Evolutionary conservation across 2,113 vertebrate species (phyloP).

Genomic region (Megalops atlanticus): DNA sequence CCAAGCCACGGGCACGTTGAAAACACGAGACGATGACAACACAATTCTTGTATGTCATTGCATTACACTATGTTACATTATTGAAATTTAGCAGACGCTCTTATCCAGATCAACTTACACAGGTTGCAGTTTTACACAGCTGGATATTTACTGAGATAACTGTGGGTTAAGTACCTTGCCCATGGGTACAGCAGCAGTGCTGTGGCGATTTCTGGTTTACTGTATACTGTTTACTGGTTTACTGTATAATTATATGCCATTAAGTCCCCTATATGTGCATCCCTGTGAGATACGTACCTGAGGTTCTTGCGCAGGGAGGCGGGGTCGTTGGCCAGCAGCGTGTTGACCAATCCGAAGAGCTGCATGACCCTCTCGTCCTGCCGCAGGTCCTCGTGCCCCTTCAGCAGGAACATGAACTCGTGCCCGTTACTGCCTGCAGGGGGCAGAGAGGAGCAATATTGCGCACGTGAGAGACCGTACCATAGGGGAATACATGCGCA

Average conservation of each 20-base stretch:
- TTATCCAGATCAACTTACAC: too few relatives aligned
- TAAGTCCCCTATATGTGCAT: too few relatives aligned
- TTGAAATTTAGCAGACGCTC: too few relatives aligned
- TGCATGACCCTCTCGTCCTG: constrained; percentile 99
- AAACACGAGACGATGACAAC: background rate
- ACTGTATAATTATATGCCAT: too few relatives aligned
- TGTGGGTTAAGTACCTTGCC: too few relatives aligned
- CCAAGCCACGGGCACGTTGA: background rate
- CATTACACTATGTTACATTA: too few relatives aligned
- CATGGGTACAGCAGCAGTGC: too few relatives aligned
- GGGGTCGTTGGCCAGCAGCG: constrained; percentile 92
- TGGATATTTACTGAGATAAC: too few relatives aligned
- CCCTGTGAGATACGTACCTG: constrained; percentile 73
- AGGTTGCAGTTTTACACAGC: too few relatives aligned
- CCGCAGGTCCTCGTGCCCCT: constrained; percentile 94
- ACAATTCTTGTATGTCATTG: too few relatives aligned
- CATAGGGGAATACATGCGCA: background rate
- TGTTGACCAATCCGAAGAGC: constrained; percentile 96
- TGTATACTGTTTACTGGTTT: too few relatives aligned
- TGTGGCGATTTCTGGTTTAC: too few relatives aligned
- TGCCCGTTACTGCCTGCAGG: constrained; percentile 93
- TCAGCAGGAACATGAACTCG: constrained; percentile 97
- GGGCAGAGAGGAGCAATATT: constrained; percentile 28
- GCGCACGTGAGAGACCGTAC: background rate
- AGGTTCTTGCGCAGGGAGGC: constrained; percentile 98